Evolutionary conservation across 37 sponge, comb jelly and placozoan species (phyloP), one percentile per base, ranked within the genome.

Genomic region (Chondrosia reniformis): DNA sequence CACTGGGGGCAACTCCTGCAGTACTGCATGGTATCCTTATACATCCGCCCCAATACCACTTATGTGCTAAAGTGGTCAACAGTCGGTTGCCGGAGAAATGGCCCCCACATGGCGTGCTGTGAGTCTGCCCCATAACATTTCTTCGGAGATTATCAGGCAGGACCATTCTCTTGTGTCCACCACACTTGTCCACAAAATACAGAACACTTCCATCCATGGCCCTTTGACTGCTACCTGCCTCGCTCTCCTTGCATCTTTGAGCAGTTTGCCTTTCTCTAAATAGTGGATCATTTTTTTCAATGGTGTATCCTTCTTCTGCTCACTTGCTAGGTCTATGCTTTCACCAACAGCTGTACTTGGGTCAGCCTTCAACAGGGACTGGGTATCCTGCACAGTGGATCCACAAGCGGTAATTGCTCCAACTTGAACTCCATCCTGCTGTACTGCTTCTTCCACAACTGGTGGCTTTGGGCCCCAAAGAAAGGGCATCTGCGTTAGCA

Each of bases 1-100:
- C 90, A 81, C 75, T 89, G 45, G 27, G 87, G 87, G 28, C 87
- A 82, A 10, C 3, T 63, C 1, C 24, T 45, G 24, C 49, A 69
- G 67, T 36, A 74, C 6, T 55, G 8, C 3, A 73, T 7, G 25
- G 63, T 76, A 74, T 79, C 80, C 0, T 6, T 5, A 45, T 67
- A 87, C 88, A 87, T 83, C 82, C 75, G 25, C 59, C 57, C 85
- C 89, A 89, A 85, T 85, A 84, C 78, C 85, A 77, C 24, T 69
- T 28, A 19, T 24, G 33, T 24, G 21, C 0, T 21, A 84, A n/a
- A 25, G 81, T 30, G 6, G 30, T 64, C 57, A 63, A 81, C 19
- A 76, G 32, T 21, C 77, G 45, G 0, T 58, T 46, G 33, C 77
- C 87, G 15, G 82, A 86, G 71, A 82, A 86, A 34, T 86, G 87